Evolutionary conservation across 2,113 vertebrate genomes (phyloP).

Genomic region (Stegostoma tigrinum): DNA sequence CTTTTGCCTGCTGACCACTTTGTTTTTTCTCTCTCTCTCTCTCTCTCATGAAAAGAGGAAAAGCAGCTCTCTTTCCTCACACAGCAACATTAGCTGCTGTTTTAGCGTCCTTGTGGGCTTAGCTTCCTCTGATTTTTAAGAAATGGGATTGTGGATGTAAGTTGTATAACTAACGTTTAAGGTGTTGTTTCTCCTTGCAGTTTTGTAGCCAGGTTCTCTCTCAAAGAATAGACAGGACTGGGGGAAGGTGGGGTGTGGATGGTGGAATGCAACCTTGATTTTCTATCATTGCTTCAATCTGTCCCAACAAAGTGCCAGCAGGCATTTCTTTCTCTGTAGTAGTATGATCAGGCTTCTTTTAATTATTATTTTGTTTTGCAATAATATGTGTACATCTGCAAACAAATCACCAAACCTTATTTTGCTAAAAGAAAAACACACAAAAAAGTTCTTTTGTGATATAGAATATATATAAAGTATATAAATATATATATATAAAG

Average conservation of each 20-base stretch:
- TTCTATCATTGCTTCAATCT: not conserved
- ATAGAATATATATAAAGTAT: slow-evolving; percentile 40
- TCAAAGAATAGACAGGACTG: not conserved
- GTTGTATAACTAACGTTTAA: slow-evolving; percentile 17
- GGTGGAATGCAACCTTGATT: not conserved
- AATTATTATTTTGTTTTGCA: slow-evolving; percentile 35
- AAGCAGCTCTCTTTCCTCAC: not conserved
- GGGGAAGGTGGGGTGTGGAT: not conserved
- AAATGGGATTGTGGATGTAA: not conserved
- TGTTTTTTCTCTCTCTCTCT: not conserved
- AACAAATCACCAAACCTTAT: slow-evolving; percentile 39
- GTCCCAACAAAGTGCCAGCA: not conserved
- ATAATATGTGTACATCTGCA: slow-evolving; percentile 37
- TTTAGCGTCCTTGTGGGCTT: not conserved
- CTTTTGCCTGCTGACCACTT: not conserved
- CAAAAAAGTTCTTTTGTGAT: slow-evolving; percentile 39
- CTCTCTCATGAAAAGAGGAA: not conserved
- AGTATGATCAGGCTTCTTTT: not conserved
- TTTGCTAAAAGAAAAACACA: slow-evolving; percentile 40
- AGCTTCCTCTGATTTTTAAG: not conserved
- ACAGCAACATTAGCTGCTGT: not conserved
- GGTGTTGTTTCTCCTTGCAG: slow-evolving; percentile 10
- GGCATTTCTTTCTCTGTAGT: not conserved
- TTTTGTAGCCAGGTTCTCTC: not conserved
- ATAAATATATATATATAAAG: slow-evolving; percentile 41